phyloP scores from a whole-genome alignment of 2,113 vertebrate species.

The Nipponia nippon region DNA sequence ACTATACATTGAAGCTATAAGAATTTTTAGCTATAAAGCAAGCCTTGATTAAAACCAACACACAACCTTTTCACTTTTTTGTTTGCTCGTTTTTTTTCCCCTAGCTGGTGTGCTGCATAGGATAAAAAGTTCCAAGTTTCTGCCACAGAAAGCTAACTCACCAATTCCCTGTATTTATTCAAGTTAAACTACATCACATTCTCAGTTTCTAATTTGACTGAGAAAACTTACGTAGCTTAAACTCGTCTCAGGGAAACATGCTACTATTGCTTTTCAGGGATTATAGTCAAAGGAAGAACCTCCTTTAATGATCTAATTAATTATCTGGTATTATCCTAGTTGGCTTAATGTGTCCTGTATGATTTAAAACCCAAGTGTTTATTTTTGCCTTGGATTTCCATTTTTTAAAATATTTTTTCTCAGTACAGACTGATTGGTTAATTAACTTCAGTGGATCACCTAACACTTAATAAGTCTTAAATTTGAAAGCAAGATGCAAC shows the following conservation, averaged over 20 bases:
- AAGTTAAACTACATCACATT: background rate
- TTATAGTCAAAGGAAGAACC: background rate
- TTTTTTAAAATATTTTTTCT: background rate
- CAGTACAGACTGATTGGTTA: background rate
- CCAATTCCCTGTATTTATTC: background rate
- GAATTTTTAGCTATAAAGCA: background rate
- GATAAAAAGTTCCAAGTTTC: background rate
- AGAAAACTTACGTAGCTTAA: background rate
- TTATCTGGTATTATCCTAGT: background rate
- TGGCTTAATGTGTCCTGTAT: background rate
- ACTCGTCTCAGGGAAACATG: background rate
- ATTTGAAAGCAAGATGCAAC: background rate
- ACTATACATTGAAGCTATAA: background rate
- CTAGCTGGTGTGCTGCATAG: background rate
- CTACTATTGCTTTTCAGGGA: background rate
- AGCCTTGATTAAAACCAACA: background rate
- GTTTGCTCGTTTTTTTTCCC: background rate
- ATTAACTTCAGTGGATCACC: background rate
- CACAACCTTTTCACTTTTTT: accelerated
- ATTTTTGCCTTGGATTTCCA: background rate
- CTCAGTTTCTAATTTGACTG: background rate
- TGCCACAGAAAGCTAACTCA: background rate
- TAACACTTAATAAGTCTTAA: background rate
- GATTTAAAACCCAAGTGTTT: background rate
- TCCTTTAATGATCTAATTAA: background rate